A percentile compares a stretch with the other conserved stretches of the same genome.
Evolutionary conservation across 2,113 vertebrate species (phyloP).

Genomic region (Lycocorax pyrrhopterus): DNA sequence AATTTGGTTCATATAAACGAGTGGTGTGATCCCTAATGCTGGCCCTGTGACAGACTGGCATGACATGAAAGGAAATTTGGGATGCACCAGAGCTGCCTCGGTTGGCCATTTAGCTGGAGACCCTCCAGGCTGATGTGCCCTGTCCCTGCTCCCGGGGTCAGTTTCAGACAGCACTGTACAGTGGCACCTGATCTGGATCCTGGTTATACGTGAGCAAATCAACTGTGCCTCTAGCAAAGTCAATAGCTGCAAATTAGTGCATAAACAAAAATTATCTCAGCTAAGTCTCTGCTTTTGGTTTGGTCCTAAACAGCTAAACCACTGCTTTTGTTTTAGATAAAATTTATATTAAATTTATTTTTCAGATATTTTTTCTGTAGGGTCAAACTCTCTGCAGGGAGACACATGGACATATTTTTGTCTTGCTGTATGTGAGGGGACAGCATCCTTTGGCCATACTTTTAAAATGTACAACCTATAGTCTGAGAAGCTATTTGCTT

Average conservation of each 20-base stretch:
- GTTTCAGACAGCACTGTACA: neutral
- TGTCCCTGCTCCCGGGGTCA: neutral
- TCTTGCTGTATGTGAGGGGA: neutral
- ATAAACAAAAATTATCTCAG: neutral
- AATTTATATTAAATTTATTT: neutral
- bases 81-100: fast-evolving
- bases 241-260: neutral
- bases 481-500: neutral
- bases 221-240: neutral
- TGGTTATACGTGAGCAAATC: fast-evolving
- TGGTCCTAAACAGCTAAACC: neutral
- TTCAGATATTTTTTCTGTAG: neutral
- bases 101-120: neutral
- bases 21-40: neutral
- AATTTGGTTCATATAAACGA: neutral
- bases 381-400: neutral
- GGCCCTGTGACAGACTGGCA: neutral
- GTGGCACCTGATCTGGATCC: neutral
- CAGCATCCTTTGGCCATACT: neutral
- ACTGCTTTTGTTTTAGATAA: neutral
- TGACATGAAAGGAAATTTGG: neutral
- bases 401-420: neutral
- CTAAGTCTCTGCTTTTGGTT: neutral
- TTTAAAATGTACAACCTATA: neutral
- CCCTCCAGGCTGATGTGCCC: neutral